Percentiles rank a stretch among this genome's conserved stretches.
phyloP scores from a whole-genome alignment of 2,888 invertebrate species.

The Antheraea yamamai region DNA sequence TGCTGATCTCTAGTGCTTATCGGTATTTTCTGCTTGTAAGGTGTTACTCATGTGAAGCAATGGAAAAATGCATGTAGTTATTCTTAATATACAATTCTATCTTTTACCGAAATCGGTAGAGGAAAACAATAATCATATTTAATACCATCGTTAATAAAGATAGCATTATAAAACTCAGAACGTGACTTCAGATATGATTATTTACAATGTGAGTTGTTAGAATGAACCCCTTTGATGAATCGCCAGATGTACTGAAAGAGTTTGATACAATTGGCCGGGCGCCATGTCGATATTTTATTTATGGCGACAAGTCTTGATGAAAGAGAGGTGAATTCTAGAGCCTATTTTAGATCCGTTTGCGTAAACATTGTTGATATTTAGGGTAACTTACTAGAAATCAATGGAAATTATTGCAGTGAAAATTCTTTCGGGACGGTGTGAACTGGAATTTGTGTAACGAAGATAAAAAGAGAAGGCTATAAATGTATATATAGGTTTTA shows the following conservation, averaged over 20 bases:
- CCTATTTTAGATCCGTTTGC: not conserved
- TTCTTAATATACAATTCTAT: not conserved
- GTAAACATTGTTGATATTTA: not conserved
- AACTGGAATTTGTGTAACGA: too few relatives aligned
- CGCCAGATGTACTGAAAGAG: slow-evolving; percentile 9
- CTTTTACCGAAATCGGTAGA: not conserved
- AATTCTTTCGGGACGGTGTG: too few relatives aligned
- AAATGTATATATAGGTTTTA: too few relatives aligned
- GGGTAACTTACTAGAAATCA: not conserved
- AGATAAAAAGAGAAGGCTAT: too few relatives aligned
- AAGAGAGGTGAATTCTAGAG: not conserved
- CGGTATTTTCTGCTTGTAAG: not conserved
- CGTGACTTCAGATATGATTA: not conserved
- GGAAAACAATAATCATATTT: not conserved
- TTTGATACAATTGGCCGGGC: slow-evolving; percentile 7
- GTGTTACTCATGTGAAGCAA: not conserved
- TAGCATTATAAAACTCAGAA: not conserved
- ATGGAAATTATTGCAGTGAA: not conserved
- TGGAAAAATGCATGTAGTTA: too few relatives aligned
- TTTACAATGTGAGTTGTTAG: not conserved
- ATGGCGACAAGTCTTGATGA: slow-evolving; percentile 10
- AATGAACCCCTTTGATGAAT: slow-evolving; percentile 4
- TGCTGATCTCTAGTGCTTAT: not conserved
- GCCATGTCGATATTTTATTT: slow-evolving; percentile 7
- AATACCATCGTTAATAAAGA: not conserved